These are phyloP conservation scores for Porites lobata DNA, from an alignment of 92 coral and sea anemone species.

Conservation along the genomic window DNA sequence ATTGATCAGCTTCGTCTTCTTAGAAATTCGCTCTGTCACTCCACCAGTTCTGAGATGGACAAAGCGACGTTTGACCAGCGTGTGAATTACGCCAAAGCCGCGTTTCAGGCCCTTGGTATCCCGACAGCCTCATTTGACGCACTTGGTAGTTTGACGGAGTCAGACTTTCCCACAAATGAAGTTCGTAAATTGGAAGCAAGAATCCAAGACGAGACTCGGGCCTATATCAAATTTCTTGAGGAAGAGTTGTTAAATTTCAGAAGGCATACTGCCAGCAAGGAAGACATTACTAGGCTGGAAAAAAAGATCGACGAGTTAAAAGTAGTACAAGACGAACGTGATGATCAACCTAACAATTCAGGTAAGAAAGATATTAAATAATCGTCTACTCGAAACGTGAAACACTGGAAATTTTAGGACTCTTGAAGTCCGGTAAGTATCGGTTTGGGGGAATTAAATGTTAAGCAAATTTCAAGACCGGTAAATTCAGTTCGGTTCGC, in stretches of 20 bases:
- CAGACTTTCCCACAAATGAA: slow-evolving; percentile 45
- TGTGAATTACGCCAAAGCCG: slow-evolving; percentile 37
- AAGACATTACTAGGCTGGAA: neutral
- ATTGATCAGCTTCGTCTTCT: slow-evolving; percentile 65
- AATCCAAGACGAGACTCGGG: neutral
- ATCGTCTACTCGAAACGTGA: neutral
- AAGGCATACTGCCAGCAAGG: slow-evolving; percentile 1
- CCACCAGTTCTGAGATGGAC: slow-evolving; percentile 34
- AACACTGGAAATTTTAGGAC: neutral
- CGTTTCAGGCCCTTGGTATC: slow-evolving; percentile 45
- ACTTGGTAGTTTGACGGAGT: slow-evolving; percentile 41
- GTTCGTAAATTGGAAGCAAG: slow-evolving; percentile 20
- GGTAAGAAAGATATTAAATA: neutral
- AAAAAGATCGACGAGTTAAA: neutral
- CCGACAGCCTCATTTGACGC: slow-evolving; percentile 24
- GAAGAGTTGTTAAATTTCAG: no score
- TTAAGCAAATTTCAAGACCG: no score
- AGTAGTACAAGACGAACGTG: neutral
- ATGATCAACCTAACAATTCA: neutral
- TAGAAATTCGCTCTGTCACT: slow-evolving; percentile 45
- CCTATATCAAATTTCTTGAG: slow-evolving; percentile 10
- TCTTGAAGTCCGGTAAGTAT: no score
- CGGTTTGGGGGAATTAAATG: no score
- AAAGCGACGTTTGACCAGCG: slow-evolving; percentile 35
- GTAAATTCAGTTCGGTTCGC: no score